A percentile compares a stretch with the other conserved stretches of the same genome.
Evolutionary conservation across 2,888 invertebrate genomes (phyloP).

Genomic region (Perizoma affinitatum): DNA sequence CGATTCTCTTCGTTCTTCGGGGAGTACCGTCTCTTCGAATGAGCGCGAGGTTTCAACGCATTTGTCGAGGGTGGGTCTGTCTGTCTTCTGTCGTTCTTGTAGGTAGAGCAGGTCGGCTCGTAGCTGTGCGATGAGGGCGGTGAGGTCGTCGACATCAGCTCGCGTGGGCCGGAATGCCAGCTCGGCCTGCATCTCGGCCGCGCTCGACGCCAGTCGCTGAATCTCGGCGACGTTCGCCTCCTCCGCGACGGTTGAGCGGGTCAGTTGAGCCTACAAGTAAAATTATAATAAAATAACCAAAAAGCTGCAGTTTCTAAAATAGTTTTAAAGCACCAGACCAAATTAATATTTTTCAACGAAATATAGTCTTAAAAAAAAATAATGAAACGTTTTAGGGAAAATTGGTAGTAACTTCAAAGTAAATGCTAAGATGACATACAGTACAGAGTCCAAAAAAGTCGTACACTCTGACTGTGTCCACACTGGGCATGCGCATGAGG

Average conservation of each 20-base stretch:
- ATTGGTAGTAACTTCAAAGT: no score
- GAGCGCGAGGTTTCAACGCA: constrained; percentile 48
- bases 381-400: no score
- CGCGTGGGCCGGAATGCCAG: constrained; percentile 84
- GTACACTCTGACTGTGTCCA: no score
- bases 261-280: constrained; percentile 64
- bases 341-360: no score
- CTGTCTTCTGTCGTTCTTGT: constrained; percentile 44
- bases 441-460: no score
- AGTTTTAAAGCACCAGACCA: no score
- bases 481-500: no score
- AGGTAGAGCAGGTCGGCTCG: constrained; percentile 57
- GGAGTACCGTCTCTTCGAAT: constrained; percentile 46
- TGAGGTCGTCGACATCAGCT: constrained; percentile 83
- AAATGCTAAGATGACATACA: no score
- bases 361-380: no score
- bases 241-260: constrained; percentile 77
- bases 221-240: constrained; percentile 84
- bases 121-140: constrained; percentile 65
- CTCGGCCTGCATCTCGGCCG: constrained; percentile 83
- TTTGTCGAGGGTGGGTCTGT: constrained; percentile 43
- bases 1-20: constrained; percentile 14
- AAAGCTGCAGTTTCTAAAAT: no score
- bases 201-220: constrained; percentile 76
- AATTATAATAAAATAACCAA: not conserved